Base-by-base conservation (phyloP, 2,888 invertebrate species). In the Agrochola litura region DNA sequence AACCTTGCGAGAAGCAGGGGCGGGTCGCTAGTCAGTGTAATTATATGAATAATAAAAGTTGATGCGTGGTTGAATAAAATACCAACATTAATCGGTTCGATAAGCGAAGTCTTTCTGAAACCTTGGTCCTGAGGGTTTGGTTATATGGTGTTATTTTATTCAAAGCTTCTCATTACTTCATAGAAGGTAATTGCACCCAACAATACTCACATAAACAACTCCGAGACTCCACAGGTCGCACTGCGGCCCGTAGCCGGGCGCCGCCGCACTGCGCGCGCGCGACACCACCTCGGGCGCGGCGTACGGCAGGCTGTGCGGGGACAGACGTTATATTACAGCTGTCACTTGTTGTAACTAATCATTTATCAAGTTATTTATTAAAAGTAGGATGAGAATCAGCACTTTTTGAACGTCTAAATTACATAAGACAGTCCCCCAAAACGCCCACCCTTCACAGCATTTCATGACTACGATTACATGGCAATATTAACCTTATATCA, bases 221-320 rank as follows among this genome's bases (percentile, higher is more conserved):
- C 99, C 99, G 0, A 99, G 97, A 87, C 99, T 99, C 99, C 99
- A 99, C 79, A 99, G 96, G 96, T 99, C 99, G 96, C 99, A 99
- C 91, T 98, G 98, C 92, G 99, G 98, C 85, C 99, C 98, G 95
- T 99, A 99, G 52, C 98, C 98, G 9, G 95, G 94, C 60, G 93
- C 93, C 37, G 91, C 87, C 41, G 95, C 89, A 82, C 91, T 85
- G 43, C 95, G 90, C 77, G 95, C 92, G 93, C 97, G 93, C 0
- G 94, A 92, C 65, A 99, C 97, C 19, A 99, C 99, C 93, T 99
- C 99, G 0, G 99, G 99, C 0, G 99, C 99, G 0, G 99, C 99
- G 95, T 99, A 99, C 89, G 98, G 98, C 66, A 99, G 94, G 76
- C 97, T 97, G 90, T 0, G 0, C 1, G 14, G 2, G 1, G 0